A percentile compares a stretch with the other conserved stretches of the same genome.
Conservation (phyloP, 1,140 invertebrate species). For the Hestina assimilis region DNA sequence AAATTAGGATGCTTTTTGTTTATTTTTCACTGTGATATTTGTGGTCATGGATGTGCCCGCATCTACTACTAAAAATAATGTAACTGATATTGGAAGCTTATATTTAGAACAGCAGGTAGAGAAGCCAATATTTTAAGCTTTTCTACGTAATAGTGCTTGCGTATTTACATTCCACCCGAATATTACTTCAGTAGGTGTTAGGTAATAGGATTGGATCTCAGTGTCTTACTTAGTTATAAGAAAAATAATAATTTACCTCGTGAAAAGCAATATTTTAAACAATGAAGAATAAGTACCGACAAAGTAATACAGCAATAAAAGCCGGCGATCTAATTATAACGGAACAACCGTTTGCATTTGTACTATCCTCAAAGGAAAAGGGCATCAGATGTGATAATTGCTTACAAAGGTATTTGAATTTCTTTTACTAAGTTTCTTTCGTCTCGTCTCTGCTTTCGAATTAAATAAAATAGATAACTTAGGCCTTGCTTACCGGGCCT, state of each 20-base stretch:
- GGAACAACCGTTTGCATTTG: constrained; percentile 68
- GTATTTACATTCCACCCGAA: constrained; percentile 47
- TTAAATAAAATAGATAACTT: too few relatives aligned
- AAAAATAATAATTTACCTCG: constrained; percentile 13
- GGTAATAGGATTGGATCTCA: constrained; percentile 12
- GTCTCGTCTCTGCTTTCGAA: too few relatives aligned
- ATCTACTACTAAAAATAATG: constrained; percentile 70
- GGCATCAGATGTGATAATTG: constrained; percentile 67
- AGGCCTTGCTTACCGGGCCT: too few relatives aligned
- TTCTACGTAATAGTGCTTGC: constrained; percentile 34
- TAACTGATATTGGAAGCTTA: constrained; percentile 55
- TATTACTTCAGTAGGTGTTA: constrained; percentile 31
- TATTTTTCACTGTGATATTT: constrained; percentile 50
- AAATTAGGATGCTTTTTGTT: constrained; percentile 53
- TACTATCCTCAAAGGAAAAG: constrained; percentile 66
- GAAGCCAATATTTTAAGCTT: constrained; percentile 56
- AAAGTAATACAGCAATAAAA: constrained; percentile 51
- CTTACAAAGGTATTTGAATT: constrained; percentile 50
- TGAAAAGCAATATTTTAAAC: constrained; percentile 16
- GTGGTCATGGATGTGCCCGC: constrained; percentile 40
- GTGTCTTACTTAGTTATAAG: not conserved
- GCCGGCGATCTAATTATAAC: constrained; percentile 62
- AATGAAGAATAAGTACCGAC: constrained; percentile 65
- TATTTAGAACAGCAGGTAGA: constrained; percentile 60
- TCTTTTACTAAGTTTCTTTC: too few relatives aligned